Percentiles rank a stretch among this genome's conserved stretches.
phyloP scores from a whole-genome alignment of 2,113 vertebrate genomes.

The Chaenogobius annularis region DNA sequence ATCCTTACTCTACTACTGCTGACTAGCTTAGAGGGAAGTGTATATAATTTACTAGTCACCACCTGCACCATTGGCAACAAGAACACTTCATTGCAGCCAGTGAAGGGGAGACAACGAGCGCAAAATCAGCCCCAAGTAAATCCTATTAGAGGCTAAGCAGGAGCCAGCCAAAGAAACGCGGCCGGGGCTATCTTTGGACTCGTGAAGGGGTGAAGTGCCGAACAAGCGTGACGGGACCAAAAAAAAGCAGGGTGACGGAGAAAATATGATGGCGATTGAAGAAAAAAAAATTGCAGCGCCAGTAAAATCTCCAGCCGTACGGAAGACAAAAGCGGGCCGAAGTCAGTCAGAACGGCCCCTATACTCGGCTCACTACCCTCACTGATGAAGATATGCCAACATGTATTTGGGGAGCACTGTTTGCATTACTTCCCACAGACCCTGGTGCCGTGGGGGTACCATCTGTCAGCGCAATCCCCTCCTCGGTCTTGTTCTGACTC shows the following conservation, averaged over 20 bases:
- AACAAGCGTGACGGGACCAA: conserved; percentile 21
- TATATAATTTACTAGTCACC: conserved; percentile 70
- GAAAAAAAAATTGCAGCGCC: conserved; percentile 12
- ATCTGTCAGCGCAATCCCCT: conserved; percentile 61
- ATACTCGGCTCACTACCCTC: conserved; percentile 38
- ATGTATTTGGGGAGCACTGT: conserved; percentile 58
- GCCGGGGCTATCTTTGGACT: conserved; percentile 34
- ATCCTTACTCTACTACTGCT: conserved; percentile 33
- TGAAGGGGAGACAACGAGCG: conserved; percentile 53
- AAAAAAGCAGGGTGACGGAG: conserved; percentile 14
- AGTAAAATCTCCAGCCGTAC: conserved; percentile 29
- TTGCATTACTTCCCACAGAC: conserved; percentile 64
- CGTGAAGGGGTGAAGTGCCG: conserved; percentile 35
- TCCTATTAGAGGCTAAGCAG: conserved; percentile 66
- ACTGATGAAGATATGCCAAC: conserved; percentile 55
- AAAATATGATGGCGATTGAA: conserved; percentile 15
- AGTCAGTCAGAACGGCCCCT: conserved; percentile 42
- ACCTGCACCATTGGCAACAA: conserved; percentile 59
- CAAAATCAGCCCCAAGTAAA: conserved; percentile 61
- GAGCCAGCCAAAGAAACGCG: conserved; percentile 46
- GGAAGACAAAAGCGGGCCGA: conserved; percentile 29
- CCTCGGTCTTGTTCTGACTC: conserved; percentile 34
- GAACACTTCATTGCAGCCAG: conserved; percentile 58
- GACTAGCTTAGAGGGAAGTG: conserved; percentile 57
- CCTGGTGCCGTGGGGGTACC: conserved; percentile 44